Conservation (phyloP, 1,140 invertebrate genomes). For the Adelges cooleyi region DNA sequence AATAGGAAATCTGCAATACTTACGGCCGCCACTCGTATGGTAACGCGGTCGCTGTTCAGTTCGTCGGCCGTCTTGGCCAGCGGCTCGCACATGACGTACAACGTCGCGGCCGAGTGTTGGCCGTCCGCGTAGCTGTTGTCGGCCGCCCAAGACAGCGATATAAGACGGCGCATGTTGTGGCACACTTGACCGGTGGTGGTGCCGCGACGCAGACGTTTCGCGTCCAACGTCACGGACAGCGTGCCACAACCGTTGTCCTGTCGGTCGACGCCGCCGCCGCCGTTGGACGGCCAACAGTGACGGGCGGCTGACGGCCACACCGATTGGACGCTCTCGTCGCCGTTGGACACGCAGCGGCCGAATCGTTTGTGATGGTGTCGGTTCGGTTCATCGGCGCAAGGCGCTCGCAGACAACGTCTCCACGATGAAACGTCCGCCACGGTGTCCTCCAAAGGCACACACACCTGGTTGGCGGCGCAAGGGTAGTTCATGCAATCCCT, state of each 20-base stretch:
- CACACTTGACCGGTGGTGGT: not conserved
- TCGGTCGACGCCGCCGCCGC: not conserved
- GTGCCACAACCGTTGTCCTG: not conserved
- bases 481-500: not conserved
- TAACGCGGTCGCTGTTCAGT: not conserved
- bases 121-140: not conserved
- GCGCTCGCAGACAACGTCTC: not conserved
- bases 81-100: constrained; percentile 10
- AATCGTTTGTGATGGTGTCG: not conserved
- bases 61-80: not conserved
- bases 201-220: not conserved
- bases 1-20: no score
- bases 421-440: not conserved
- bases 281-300: not conserved
- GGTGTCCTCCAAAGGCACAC: not conserved
- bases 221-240: not conserved
- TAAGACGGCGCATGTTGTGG: not conserved
- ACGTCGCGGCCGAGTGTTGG: no score
- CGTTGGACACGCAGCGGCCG: not conserved
- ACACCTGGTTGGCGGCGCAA: constrained; percentile 11
- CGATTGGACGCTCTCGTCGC: not conserved
- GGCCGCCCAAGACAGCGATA: not conserved
- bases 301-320: not conserved
- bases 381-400: not conserved
- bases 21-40: no score